A percentile compares a stretch with the other conserved stretches of the same genome.
phyloP scores from a whole-genome alignment of 2,888 invertebrate species.

The Drosophila ezoana region DNA sequence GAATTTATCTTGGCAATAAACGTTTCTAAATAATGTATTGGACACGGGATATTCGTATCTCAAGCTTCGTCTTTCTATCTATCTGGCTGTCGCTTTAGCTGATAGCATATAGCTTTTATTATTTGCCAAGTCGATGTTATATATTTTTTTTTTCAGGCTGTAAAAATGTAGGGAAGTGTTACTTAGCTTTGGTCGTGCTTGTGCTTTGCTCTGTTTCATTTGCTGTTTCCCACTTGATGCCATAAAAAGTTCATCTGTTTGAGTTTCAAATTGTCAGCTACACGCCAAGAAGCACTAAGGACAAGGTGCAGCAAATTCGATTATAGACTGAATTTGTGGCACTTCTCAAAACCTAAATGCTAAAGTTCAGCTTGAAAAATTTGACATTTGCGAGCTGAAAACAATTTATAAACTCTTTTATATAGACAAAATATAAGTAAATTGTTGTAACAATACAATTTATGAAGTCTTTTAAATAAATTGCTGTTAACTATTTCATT shows the following conservation, averaged over 20 bases:
- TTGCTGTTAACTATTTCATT: too few relatives aligned
- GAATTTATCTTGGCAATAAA: conserved; percentile 72
- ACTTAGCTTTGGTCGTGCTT: conserved; percentile 27
- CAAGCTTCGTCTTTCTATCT: background rate
- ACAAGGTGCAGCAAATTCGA: conserved; percentile 16
- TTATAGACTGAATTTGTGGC: background rate
- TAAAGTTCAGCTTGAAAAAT: too few relatives aligned
- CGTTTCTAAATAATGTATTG: conserved; percentile 57
- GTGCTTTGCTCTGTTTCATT: conserved; percentile 71
- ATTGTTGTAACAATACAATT: too few relatives aligned
- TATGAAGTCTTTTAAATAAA: too few relatives aligned
- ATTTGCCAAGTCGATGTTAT: conserved; percentile 51
- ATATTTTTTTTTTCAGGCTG: conserved; percentile 18
- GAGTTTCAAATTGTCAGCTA: conserved; percentile 55
- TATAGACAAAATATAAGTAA: too few relatives aligned
- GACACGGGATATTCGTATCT: conserved; percentile 11
- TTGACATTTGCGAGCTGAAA: too few relatives aligned
- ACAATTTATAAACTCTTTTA: too few relatives aligned
- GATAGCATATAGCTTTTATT: conserved; percentile 46
- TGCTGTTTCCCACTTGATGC: conserved; percentile 32
- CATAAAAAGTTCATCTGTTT: conserved; percentile 53
- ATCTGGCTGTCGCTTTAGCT: background rate
- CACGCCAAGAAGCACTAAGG: conserved; percentile 49
- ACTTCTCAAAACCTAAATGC: too few relatives aligned
- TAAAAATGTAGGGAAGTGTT: conserved; percentile 34